Evolutionary conservation across 1,140 invertebrate genomes (phyloP).

Genomic region (Latrodectus geometricus): DNA sequence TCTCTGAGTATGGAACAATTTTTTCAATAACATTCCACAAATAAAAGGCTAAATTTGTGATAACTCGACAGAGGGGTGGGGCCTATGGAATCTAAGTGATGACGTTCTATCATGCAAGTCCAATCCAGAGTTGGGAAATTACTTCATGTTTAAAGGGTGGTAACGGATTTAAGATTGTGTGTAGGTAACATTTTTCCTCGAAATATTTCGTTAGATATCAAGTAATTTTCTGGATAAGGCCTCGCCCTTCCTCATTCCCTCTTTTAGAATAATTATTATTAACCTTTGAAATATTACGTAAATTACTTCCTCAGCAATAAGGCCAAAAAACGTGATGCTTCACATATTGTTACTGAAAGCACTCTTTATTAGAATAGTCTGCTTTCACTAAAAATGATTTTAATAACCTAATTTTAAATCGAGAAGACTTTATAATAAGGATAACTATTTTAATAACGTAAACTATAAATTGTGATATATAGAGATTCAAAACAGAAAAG

Average conservation of each 20-base stretch:
- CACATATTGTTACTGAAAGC: no score
- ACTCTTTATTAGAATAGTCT: no score
- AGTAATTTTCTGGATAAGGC: not conserved
- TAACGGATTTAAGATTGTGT: not conserved
- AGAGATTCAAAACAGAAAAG: no score
- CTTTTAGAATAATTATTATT: not conserved
- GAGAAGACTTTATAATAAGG: no score
- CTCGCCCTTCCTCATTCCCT: not conserved
- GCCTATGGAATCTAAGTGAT: not conserved
- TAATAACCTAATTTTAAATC: no score
- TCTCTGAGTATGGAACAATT: no score
- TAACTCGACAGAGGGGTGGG: not conserved
- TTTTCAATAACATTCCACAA: not conserved
- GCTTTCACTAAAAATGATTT: no score
- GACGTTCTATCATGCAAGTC: not conserved
- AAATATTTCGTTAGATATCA: conserved; percentile 2
- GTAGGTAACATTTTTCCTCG: not conserved
- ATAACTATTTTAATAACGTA: no score
- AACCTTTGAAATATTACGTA: not conserved
- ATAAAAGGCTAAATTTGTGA: not conserved
- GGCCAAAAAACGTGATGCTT: no score
- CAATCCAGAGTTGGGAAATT: not conserved
- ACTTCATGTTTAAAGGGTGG: not conserved
- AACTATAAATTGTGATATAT: no score
- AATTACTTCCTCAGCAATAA: not conserved